Base-by-base conservation (phyloP, 2,113 vertebrate species). In the Takifugu flavidus region DNA sequence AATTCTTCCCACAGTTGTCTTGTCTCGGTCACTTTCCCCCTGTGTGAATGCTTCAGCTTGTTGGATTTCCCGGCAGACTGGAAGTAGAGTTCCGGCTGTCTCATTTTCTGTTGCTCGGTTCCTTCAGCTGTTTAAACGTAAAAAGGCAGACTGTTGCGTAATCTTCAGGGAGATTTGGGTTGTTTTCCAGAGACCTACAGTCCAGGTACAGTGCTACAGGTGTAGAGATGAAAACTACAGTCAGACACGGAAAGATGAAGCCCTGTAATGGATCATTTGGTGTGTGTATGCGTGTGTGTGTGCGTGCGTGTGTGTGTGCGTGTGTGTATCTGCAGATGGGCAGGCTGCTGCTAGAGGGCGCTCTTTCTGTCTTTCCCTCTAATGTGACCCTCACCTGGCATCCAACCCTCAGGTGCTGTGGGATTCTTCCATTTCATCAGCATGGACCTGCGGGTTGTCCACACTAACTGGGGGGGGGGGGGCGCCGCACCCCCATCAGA, bases 151-250 rank as follows among this genome's bases (percentile, higher is more conserved):
- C 53, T 46, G 25, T 76, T 68, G 50, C 51, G 72, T 71, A 68
- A 61, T 69, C 69, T 83, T 72, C 74, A 75, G 77, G 78, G 82
- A 84, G 72, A 70, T 74, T 81, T 62, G 74, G 45, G 74, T 71
- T 75, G 53, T 20, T 39, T 79, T 80, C 65, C 55, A 56, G 54
- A 64, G 44, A 52, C 66, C 59, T 46, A 56, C 70, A 67, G 53
- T 57, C 52, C 77, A 77, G 68, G 68, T 69, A 80, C 52, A 47
- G 47, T 67, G 70, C 80, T 78, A 75, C 72, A 56, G 14, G 27
- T 64, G 46, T 27, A 60, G 70, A 14, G n/a, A 7, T 15, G 45
- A 47, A 47, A n/a, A 47, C 45, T 65, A 62, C 53, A 49, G 46
- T 39, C 12, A 45, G 44, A 54, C 14, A 14, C 28, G 10, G 34